Evolutionary conservation across 2,797 vertebrate species (phyloP).

Genomic region (Tokudaia muenninki): DNA sequence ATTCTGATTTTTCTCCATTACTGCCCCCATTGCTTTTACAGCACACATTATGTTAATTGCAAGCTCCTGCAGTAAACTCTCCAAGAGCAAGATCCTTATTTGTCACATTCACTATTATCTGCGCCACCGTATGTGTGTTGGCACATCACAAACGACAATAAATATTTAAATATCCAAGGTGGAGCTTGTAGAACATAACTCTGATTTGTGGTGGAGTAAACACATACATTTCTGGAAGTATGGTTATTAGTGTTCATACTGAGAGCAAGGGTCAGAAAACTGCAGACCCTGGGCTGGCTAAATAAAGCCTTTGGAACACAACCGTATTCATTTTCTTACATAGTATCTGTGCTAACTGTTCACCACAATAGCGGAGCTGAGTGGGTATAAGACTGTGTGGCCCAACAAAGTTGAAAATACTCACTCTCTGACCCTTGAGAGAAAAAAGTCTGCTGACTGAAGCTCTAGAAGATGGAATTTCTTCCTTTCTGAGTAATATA

Average conservation of each 20-base stretch:
- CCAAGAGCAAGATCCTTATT: background rate
- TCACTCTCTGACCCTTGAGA: background rate
- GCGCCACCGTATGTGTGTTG: background rate
- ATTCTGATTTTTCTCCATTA: background rate
- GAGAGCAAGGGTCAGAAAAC: slow-evolving; percentile 16
- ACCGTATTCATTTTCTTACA: background rate
- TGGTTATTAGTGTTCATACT: background rate
- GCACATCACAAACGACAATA: background rate
- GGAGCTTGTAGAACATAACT: background rate
- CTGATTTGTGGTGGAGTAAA: background rate
- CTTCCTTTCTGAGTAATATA: background rate
- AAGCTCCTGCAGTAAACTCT: background rate
- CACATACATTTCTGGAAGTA: background rate
- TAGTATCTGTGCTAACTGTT: background rate
- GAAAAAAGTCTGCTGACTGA: background rate
- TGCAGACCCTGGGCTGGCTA: background rate
- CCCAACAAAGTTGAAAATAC: slow-evolving; percentile 2
- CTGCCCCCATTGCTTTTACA: background rate
- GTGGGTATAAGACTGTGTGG: background rate
- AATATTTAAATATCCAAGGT: slow-evolving; percentile 32
- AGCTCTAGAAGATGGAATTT: background rate
- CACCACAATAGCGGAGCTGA: background rate
- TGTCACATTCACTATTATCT: background rate
- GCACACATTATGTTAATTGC: background rate
- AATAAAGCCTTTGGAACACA: slow-evolving; percentile 27